Percentiles rank a stretch among this genome's conserved stretches.
Conservation (phyloP, 2,888 invertebrate species). For the Trachelus troglodyta region DNA sequence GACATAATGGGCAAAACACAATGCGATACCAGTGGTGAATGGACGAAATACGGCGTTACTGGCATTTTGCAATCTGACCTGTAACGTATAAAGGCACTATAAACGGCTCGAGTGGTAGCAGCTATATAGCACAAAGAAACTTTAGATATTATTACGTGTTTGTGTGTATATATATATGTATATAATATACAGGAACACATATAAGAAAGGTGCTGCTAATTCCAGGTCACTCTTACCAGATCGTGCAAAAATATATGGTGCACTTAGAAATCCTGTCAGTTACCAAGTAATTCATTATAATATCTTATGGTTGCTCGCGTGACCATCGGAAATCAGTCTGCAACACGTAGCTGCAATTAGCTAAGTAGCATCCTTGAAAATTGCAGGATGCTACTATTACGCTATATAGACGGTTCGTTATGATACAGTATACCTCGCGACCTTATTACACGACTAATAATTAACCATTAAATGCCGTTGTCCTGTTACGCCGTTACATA, state of each 20-base stretch:
- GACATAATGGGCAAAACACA: neutral
- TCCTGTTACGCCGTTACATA: no score
- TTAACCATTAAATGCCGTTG: constrained; percentile 12
- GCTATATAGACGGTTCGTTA: no score
- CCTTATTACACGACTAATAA: constrained; percentile 16
- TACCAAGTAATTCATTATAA: no score
- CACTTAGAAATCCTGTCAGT: no score
- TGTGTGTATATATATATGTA: no score
- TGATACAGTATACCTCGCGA: neutral
- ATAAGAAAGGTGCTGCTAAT: no score
- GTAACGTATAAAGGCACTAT: neutral
- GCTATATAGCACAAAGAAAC: neutral
- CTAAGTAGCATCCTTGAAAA: neutral
- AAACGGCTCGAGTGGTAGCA: neutral
- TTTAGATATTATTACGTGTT: neutral
- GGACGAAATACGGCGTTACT: neutral
- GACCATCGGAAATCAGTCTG: neutral
- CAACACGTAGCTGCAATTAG: neutral
- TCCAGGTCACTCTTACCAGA: no score
- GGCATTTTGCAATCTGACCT: neutral
- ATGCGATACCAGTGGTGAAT: neutral
- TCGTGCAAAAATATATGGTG: no score
- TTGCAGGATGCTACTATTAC: neutral
- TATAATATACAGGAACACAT: no score
- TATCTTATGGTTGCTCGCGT: neutral